These are phyloP conservation scores for Oryzias melastigma DNA, from an alignment of 2,113 vertebrate species.

Conservation along the genomic window DNA sequence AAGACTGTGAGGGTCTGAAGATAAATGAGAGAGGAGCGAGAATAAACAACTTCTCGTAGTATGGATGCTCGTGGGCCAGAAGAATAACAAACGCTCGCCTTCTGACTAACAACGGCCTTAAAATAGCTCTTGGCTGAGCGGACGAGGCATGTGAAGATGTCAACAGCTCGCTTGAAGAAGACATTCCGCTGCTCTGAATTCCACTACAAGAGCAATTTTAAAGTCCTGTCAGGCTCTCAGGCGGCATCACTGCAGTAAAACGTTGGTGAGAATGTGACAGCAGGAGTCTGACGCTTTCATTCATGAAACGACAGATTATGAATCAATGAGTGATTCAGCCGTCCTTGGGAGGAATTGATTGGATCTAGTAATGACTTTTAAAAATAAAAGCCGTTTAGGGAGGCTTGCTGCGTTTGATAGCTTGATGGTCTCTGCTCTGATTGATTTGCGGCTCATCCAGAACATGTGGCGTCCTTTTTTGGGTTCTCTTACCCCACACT, in stretches of 20 bases:
- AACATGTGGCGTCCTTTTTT: no score
- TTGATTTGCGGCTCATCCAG: no score
- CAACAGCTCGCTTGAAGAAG: constrained; percentile 31
- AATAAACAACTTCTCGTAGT: constrained; percentile 5
- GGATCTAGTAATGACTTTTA: no score
- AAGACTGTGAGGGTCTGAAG: background rate
- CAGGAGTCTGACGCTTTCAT: background rate
- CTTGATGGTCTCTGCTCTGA: no score
- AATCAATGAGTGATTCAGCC: background rate
- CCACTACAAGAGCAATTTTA: constrained; percentile 22
- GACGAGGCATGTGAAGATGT: constrained; percentile 51
- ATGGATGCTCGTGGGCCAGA: constrained; percentile 19
- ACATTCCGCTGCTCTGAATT: constrained; percentile 6
- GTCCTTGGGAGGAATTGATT: no score
- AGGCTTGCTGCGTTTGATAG: no score
- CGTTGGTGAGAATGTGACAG: background rate
- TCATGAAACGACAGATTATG: background rate
- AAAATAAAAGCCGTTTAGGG: no score
- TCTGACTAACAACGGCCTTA: constrained; percentile 38
- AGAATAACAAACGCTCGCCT: constrained; percentile 49
- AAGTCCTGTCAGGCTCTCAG: background rate
- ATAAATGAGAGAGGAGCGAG: background rate
- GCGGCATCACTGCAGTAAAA: background rate
- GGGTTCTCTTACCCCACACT: background rate
- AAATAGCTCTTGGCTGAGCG: constrained; percentile 56